Evolutionary conservation across 2,888 invertebrate species (phyloP).

Genomic region (Coleophora deauratella): DNA sequence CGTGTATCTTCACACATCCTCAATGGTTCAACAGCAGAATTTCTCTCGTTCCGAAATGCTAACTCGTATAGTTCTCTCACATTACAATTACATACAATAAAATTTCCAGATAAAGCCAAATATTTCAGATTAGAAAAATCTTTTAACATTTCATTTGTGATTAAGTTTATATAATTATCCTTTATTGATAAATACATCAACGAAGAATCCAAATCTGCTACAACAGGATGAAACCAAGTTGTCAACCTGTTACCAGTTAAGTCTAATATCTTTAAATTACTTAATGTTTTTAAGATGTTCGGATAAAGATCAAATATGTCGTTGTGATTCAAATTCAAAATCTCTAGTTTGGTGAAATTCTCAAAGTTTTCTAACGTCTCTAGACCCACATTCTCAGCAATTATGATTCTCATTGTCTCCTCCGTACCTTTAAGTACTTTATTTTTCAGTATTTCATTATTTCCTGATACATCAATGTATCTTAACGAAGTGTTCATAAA

Average conservation of each 20-base stretch:
- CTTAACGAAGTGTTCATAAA: conserved; percentile 58
- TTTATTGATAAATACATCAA: conserved; percentile 58
- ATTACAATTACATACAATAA: conserved; percentile 75
- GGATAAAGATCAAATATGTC: conserved; percentile 50
- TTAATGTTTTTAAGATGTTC: conserved; percentile 36
- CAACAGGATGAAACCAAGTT: conserved; percentile 67
- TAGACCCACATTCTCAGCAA: conserved; percentile 54
- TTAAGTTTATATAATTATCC: conserved; percentile 71
- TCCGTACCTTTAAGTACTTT: conserved; percentile 53
- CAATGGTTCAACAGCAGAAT: no score
- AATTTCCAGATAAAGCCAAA: conserved; percentile 71
- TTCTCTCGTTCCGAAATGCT: conserved; percentile 28
- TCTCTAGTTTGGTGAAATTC: conserved; percentile 47
- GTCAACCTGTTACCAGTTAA: conserved; percentile 68
- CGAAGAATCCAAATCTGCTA: conserved; percentile 37
- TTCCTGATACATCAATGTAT: conserved; percentile 72
- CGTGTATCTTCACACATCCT: not conserved
- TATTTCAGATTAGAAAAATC: conserved; percentile 65
- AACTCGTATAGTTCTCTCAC: conserved; percentile 65
- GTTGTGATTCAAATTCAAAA: conserved; percentile 65
- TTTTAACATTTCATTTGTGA: conserved; percentile 70
- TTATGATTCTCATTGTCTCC: conserved; percentile 50
- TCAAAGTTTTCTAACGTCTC: conserved; percentile 43
- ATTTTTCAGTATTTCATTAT: conserved; percentile 44
- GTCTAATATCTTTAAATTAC: conserved; percentile 58